phyloP scores from a whole-genome alignment of 2,113 vertebrate species.

The Saimiri boliviensis region DNA sequence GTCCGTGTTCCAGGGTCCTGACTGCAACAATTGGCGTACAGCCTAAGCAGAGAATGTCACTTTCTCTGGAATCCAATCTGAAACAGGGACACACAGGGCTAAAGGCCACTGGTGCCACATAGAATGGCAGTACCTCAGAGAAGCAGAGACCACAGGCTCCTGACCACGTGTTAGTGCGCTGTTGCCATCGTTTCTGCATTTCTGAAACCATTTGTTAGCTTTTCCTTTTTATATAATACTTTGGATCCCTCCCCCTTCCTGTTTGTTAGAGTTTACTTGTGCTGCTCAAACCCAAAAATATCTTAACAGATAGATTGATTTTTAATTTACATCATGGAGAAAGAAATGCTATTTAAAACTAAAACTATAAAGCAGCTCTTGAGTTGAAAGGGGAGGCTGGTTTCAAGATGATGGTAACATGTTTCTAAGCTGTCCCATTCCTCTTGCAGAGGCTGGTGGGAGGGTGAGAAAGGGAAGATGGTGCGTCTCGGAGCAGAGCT shows the following conservation, averaged over 20 bases:
- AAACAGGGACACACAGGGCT: not conserved
- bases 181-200: not conserved
- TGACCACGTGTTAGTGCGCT: too few relatives aligned
- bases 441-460: not conserved
- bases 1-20: too few relatives aligned
- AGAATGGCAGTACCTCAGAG: too few relatives aligned
- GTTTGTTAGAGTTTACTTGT: not conserved
- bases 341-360: not conserved
- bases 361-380: not conserved
- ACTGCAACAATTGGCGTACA: not conserved
- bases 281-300: not conserved
- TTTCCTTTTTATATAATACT: not conserved
- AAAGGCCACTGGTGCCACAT: not conserved
- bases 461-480: not conserved
- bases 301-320: not conserved
- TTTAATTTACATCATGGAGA: not conserved
- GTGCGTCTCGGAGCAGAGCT: not conserved
- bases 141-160: not conserved
- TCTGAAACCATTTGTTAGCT: not conserved
- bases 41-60: not conserved
- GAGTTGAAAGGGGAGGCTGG: not conserved
- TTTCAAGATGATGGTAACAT: not conserved
- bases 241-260: not conserved
- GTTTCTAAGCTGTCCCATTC: not conserved
- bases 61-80: not conserved